Evolutionary conservation across 2,888 invertebrate species (phyloP), one percentile per base, ranked within the genome.

Genomic region (Micoletzkya japonica): DNA sequence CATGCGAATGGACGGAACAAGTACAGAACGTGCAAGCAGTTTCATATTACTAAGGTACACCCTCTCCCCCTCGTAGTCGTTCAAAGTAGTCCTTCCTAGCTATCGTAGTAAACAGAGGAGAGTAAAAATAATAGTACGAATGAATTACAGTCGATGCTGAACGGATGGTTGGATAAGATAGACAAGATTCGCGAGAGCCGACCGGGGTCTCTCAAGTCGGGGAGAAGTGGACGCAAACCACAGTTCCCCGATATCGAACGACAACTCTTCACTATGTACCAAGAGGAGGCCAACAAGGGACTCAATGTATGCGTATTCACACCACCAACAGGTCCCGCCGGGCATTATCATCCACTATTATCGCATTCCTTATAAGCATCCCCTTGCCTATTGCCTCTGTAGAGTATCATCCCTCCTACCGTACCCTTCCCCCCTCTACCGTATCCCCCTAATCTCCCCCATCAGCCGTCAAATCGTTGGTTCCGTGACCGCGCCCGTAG

Each of bases 101-200:
- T 32, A 14, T 58, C 34, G 4, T 17, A 17, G 14, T 14, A 14
- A n/a, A n/a, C n/a, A n/a, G n/a, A n/a, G n/a, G 49, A 17, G 49
- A 44, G 26, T 54, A 26, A 54, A 44, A 44, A 14, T 20, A 44
- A 10, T 10, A n/a, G n/a, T n/a, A n/a, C n/a, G n/a, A n/a, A n/a
- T n/a, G n/a, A n/a, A 14, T 56, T 56, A 2, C 75, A 80, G 61
- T 79, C 80, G 20, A 82, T 83, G 82, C 75, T 82, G 39, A 82
- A 82, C 72, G 82, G 82, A 30, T 82, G 82, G 82, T 72, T 82
- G 56, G 60, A 63, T 37, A 80, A 83, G 59, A 73, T 80, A 14
- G 82, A 82, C 64, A 76, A 76, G 54, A 82, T 82, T 28, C 68
- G 71, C 10, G 70, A 76, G 54, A 77, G 77, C 17, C 73, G 81